Evolutionary conservation across 2,113 vertebrate genomes (phyloP).

Genomic region (Chaetura pelagica): DNA sequence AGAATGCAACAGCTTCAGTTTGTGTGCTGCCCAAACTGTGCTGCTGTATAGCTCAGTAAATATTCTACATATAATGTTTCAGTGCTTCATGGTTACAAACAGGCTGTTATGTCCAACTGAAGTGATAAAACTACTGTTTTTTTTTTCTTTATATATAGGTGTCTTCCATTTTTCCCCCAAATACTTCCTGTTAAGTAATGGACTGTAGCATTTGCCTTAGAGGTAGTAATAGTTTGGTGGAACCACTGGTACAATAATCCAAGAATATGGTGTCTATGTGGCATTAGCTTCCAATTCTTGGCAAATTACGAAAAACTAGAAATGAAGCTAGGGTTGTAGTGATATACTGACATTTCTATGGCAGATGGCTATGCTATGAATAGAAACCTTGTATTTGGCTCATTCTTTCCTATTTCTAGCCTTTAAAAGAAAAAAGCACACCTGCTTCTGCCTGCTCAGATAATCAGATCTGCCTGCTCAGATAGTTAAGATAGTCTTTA

Average conservation of each 20-base stretch:
- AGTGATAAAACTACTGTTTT: background rate
- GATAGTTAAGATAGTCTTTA: background rate
- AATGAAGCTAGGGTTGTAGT: background rate
- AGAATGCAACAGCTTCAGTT: background rate
- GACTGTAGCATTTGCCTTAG: background rate
- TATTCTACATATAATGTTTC: background rate
- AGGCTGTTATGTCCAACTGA: background rate
- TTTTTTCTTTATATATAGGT: background rate
- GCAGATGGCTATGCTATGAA: slow-evolving; percentile 12
- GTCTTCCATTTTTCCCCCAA: background rate
- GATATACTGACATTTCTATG: background rate
- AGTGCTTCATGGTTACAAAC: background rate
- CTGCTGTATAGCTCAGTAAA: background rate
- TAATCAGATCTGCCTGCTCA: background rate
- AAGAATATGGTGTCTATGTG: background rate
- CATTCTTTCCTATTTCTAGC: background rate
- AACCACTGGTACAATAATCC: background rate
- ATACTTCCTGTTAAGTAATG: background rate
- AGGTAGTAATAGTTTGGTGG: background rate
- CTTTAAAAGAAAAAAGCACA: background rate
- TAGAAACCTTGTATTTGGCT: background rate
- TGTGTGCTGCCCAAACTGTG: background rate
- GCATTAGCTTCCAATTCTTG: background rate
- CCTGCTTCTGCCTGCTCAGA: background rate
- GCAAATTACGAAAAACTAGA: background rate